These are phyloP conservation scores for Ptyas mucosa DNA, from an alignment of 2,113 vertebrate genomes.

Conservation along the genomic window DNA sequence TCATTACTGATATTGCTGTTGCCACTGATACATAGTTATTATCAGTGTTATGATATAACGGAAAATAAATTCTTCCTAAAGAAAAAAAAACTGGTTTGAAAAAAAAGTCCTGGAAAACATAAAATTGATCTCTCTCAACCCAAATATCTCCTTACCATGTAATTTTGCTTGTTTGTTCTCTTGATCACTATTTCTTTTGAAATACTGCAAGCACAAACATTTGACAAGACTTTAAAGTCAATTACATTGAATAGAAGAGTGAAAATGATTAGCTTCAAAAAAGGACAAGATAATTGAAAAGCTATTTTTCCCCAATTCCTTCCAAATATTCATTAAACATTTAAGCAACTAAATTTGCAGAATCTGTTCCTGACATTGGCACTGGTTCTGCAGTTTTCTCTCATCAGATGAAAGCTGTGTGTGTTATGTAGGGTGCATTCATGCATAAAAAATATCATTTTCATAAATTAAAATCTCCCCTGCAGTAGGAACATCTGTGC, in stretches of 20 bases:
- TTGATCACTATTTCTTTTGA: conserved; percentile 46
- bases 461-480: conserved; percentile 94
- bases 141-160: conserved; percentile 44
- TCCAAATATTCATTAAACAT: conserved; percentile 83
- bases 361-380: conserved; percentile 80
- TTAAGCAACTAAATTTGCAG: conserved; percentile 80
- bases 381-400: conserved; percentile 76
- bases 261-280: conserved; percentile 46
- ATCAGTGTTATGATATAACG: background rate
- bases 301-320: conserved; percentile 73
- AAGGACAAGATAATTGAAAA: conserved; percentile 65
- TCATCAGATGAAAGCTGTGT: conserved; percentile 81
- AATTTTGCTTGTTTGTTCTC: conserved; percentile 36
- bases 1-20: background rate
- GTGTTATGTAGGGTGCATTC: conserved; percentile 84
- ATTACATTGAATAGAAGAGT: conserved; percentile 39
- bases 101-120: conserved; percentile 33
- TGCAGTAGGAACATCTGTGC: conserved; percentile 93
- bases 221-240: conserved; percentile 34
- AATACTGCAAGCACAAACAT: background rate
- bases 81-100: background rate
- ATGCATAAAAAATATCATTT: conserved; percentile 95
- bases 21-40: background rate
- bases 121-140: conserved; percentile 34
- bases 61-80: conserved; percentile 6